Percentiles rank a stretch among this genome's conserved stretches.
Evolutionary conservation across 2,113 vertebrate species (phyloP).

Genomic region (Boleophthalmus pectinirostris): DNA sequence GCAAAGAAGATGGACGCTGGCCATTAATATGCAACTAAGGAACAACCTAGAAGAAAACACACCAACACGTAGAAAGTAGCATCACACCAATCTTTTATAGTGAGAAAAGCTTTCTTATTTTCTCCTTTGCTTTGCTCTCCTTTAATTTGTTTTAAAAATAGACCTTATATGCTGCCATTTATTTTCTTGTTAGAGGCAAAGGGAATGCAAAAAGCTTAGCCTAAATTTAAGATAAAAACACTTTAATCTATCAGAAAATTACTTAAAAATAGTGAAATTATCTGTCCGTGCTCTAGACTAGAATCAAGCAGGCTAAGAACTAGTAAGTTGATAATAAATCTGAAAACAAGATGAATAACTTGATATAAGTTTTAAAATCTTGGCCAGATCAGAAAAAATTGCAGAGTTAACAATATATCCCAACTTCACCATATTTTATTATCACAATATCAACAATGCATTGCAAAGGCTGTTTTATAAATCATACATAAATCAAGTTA

Average conservation of each 20-base stretch:
- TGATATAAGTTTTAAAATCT: too few species aligned
- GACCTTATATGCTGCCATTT: background rate
- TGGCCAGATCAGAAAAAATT: too few species aligned
- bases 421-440: background rate
- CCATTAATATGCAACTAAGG: background rate
- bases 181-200: background rate
- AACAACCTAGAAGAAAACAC: slow-evolving; percentile 6
- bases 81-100: background rate
- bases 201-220: too few species aligned
- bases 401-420: background rate
- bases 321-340: too few species aligned
- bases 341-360: too few species aligned
- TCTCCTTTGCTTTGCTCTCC: background rate
- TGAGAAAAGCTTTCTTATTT: background rate
- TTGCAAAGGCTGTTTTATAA: background rate
- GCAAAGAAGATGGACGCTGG: background rate
- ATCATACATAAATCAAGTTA: background rate
- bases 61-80: background rate
- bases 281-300: too few species aligned
- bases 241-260: too few species aligned
- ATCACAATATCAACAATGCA: background rate
- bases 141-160: background rate
- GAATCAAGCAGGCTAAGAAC: too few species aligned
- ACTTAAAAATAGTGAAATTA: too few species aligned
- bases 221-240: too few species aligned